Evolutionary conservation across 1,140 invertebrate species (phyloP).

Genomic region (Trachymyrmex cornetzi): DNA sequence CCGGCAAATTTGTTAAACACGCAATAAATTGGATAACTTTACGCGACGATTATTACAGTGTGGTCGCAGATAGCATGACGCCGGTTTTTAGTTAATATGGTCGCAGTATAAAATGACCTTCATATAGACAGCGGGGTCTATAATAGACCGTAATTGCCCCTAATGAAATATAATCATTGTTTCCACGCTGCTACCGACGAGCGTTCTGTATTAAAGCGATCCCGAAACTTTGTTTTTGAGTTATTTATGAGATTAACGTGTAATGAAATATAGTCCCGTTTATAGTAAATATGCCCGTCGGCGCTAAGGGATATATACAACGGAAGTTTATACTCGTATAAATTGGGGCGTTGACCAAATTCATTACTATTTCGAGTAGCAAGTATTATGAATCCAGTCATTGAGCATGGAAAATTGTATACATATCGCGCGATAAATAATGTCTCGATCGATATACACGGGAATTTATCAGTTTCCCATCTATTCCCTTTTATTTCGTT

Average conservation of each 20-base stretch:
- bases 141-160: conserved; percentile 52
- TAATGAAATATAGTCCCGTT: conserved; percentile 62
- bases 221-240: conserved; percentile 63
- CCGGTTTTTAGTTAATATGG: conserved; percentile 32
- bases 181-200: conserved; percentile 40
- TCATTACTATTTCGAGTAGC: conserved; percentile 51
- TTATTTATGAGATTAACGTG: conserved; percentile 60
- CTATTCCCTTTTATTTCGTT: not conserved
- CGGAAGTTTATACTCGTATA: conserved; percentile 49
- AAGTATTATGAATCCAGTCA: conserved; percentile 24
- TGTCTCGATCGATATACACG: conserved; percentile 43
- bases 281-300: conserved; percentile 58
- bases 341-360: conserved; percentile 36
- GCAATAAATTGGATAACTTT: conserved; percentile 8
- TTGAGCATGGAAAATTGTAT: conserved; percentile 36
- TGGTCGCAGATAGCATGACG: conserved; percentile 37
- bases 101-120: not conserved
- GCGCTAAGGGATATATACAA: conserved; percentile 23
- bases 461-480: conserved; percentile 53
- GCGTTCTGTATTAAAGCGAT: conserved; percentile 52
- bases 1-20: conserved; percentile 35
- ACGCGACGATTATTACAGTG: conserved; percentile 19
- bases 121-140: conserved; percentile 13
- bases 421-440: conserved; percentile 50
- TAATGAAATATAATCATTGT: conserved; percentile 66